These are phyloP conservation scores for Tetraodon nigroviridis DNA, from an alignment of 2,113 vertebrate species.

Conservation along the genomic window DNA sequence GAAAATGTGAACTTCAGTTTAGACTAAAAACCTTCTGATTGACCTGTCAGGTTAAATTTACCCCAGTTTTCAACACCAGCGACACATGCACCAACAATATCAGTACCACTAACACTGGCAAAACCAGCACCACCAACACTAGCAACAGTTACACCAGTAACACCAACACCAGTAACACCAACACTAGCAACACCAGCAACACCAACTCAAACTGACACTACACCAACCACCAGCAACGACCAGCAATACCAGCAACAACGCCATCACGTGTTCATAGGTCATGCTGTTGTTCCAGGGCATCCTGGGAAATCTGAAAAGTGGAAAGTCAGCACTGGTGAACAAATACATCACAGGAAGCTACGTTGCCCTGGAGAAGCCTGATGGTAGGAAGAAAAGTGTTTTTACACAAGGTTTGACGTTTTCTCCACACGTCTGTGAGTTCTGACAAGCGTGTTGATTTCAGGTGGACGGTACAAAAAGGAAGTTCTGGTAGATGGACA, in stretches of 20 bases:
- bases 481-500: slow-evolving; percentile 90
- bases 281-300: slow-evolving; percentile 77
- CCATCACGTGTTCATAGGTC: not conserved
- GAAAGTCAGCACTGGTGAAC: slow-evolving; percentile 88
- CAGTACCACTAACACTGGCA: too few species aligned
- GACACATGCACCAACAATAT: too few species aligned
- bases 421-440: not conserved
- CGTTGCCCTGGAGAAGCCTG: slow-evolving; percentile 80
- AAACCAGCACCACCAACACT: too few species aligned
- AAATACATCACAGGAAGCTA: slow-evolving; percentile 93
- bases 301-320: slow-evolving; percentile 85
- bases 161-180: too few species aligned
- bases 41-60: too few species aligned
- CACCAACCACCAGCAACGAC: not conserved
- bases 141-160: too few species aligned
- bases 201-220: not conserved
- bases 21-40: too few species aligned
- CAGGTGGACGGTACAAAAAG: slow-evolving; percentile 92
- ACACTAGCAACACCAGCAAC: too few species aligned
- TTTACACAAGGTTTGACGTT: not conserved
- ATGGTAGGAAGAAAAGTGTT: slow-evolving; percentile 72
- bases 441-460: slow-evolving; percentile 16
- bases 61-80: too few species aligned
- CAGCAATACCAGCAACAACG: too few species aligned
- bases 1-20: too few species aligned